These are phyloP conservation scores for Charadrius vociferus DNA, from an alignment of 2,113 vertebrate genomes.

Conservation along the genomic window DNA sequence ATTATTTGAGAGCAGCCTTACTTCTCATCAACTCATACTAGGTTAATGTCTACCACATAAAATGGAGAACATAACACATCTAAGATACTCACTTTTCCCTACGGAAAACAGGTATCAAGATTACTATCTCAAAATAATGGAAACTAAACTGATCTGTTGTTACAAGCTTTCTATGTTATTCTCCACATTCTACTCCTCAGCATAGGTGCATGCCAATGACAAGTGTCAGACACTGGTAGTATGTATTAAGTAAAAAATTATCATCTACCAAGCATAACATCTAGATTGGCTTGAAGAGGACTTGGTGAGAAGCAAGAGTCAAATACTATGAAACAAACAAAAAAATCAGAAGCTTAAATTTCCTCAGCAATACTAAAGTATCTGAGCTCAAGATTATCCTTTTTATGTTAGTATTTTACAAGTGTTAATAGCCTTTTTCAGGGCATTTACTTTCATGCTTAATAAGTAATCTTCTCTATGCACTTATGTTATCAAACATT, in stretches of 20 bases:
- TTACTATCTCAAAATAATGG: neutral
- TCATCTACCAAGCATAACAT: neutral
- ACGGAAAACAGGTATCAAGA: neutral
- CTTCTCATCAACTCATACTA: neutral
- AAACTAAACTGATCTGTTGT: neutral
- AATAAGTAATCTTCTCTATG: neutral
- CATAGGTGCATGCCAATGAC: neutral
- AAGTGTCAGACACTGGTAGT: neutral
- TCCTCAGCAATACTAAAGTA: neutral
- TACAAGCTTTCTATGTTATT: rapidly evolving
- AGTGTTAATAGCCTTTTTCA: neutral
- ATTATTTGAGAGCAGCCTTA: neutral
- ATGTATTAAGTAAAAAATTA: neutral
- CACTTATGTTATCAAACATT: neutral
- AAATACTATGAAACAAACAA: neutral
- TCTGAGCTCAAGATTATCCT: conserved; percentile 6
- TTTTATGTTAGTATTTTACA: conserved; percentile 9
- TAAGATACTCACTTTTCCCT: neutral
- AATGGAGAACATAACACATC: neutral
- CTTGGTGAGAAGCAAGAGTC: neutral
- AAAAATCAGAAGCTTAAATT: neutral
- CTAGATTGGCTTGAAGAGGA: neutral
- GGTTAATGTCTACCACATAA: neutral
- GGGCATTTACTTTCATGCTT: neutral
- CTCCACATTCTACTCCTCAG: neutral